phyloP scores from a whole-genome alignment of 2,113 vertebrate species.

The Camelus dromedarius region DNA sequence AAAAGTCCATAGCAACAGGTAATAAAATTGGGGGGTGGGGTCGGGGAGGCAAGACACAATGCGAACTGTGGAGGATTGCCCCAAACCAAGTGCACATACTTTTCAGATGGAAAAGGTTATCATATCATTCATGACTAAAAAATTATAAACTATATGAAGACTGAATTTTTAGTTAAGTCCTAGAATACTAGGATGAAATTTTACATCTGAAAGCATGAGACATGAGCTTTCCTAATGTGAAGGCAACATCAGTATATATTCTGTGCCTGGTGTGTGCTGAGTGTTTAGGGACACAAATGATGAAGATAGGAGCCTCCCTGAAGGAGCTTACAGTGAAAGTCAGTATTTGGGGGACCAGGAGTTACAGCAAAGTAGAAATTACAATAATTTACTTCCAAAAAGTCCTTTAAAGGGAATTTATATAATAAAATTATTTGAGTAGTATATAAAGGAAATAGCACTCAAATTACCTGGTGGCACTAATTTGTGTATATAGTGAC shows the following conservation, averaged over 20 bases:
- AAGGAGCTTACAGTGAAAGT: neutral
- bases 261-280: neutral
- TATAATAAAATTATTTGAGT: neutral
- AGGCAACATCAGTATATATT: neutral
- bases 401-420: neutral
- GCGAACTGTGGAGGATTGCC: neutral
- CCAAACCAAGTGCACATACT: neutral
- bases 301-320: neutral
- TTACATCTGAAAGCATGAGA: neutral
- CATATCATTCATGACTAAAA: neutral
- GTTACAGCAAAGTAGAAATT: neutral
- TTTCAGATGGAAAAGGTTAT: neutral
- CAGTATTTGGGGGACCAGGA: neutral
- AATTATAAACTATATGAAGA: neutral
- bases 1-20: neutral
- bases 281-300: neutral
- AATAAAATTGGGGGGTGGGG: neutral
- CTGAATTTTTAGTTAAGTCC: neutral
- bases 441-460: neutral
- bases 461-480: neutral
- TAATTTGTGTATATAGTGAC: neutral
- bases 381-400: neutral
- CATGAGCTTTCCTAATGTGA: neutral
- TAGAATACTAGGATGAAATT: neutral
- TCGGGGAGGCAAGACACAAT: neutral